Base-by-base conservation (phyloP, 2,113 vertebrate genomes). In the Sturnira hondurensis region DNA sequence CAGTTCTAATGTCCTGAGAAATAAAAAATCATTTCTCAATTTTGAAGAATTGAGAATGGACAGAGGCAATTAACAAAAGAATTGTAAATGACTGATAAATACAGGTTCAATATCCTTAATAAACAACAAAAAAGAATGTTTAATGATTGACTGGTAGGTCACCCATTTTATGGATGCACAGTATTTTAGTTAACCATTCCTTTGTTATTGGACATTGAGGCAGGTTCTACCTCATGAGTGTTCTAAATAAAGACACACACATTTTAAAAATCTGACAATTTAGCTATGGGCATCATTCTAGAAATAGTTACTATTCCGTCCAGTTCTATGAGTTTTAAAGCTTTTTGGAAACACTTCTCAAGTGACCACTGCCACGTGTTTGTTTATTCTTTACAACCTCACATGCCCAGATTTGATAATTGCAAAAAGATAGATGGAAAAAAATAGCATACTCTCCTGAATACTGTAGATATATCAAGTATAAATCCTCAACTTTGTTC, bases 11-110 rank as follows among this genome's bases (percentile, higher is more conserved):
- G 26, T 33, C 31, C 50, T 83, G 73, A 87, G 31, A 4, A 67
- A 81, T 45, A 33, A 76, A 82, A 67, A 41, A 22, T 5, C 12
- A 88, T 43, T 45, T 82, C 19, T 15, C 36, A 45, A 17, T 77
- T 96, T 54, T 86, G 15, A 41, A 88, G 84, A 77, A 24, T 14
- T 24, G 4, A 36, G 33, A 81, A 77, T 63, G 47, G 17, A 77
- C 67, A 91, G 61, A 86, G 8, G 13, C 28, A 74, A 95, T 63
- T 71, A n/a, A 91, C 12, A 33, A 81, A 65, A 85, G 33, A 28
- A 90, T 10, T 10, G 24, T 80, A 81, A 94, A 33, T 56, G 17
- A 17, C 19, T 15, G 54, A 26, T 81, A 84, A 70, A 26, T 17
- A 52, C 5, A 84, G 33, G 4, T 36, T 73, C 24, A 24, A 5